Evolutionary conservation across 2,888 invertebrate species (phyloP).

Genomic region (Agrochola circellaris): DNA sequence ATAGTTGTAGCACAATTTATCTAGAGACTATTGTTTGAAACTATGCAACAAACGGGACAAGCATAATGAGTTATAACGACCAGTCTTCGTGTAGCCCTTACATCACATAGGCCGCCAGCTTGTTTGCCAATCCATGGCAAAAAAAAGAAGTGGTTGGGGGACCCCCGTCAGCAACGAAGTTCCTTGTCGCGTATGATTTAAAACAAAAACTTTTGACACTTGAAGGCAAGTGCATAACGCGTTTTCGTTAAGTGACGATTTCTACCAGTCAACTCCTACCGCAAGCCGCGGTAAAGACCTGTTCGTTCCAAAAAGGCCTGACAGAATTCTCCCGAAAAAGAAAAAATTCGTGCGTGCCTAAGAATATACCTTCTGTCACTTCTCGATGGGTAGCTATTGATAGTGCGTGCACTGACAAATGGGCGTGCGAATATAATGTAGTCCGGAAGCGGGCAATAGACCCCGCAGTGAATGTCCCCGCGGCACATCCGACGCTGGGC

Average conservation of each 20-base stretch:
- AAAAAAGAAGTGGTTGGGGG: too few species aligned
- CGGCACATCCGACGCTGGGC: conserved; percentile 17
- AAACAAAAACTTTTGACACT: too few species aligned
- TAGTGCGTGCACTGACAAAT: conserved; percentile 43
- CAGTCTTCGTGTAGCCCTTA: neutral
- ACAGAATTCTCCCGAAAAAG: neutral
- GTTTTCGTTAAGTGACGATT: neutral
- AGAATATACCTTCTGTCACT: neutral
- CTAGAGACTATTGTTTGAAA: neutral
- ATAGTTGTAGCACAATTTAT: neutral
- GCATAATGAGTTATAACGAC: too few species aligned
- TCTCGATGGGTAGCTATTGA: neutral
- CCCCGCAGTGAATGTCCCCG: conserved; percentile 45
- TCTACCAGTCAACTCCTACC: neutral
- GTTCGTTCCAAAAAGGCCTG: neutral
- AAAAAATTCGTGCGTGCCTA: neutral
- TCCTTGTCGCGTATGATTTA: neutral
- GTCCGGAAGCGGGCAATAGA: conserved; percentile 66
- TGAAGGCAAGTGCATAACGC: neutral
- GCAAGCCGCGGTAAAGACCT: neutral
- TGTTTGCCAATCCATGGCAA: too few species aligned
- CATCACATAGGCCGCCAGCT: neutral
- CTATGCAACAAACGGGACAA: neutral
- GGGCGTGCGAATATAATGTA: conserved; percentile 49
- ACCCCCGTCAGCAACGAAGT: neutral